Percentiles rank a stretch among this genome's conserved stretches.
Evolutionary conservation across 2,113 vertebrate genomes (phyloP).

Genomic region (Albula goreensis): DNA sequence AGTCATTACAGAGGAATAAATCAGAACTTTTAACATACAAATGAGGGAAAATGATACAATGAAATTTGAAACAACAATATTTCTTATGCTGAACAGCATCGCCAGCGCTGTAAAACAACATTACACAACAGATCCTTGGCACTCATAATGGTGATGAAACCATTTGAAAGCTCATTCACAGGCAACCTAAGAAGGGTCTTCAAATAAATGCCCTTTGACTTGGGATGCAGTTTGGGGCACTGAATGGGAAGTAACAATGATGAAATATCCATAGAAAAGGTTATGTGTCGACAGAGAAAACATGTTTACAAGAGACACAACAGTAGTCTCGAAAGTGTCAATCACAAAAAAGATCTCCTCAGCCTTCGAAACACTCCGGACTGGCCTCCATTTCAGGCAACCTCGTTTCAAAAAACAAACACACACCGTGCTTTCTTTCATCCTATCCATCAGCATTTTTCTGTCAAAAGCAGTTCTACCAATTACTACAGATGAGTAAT

Average conservation of each 20-base stretch:
- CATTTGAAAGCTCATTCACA: neutral
- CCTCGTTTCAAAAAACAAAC: neutral
- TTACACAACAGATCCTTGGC: neutral
- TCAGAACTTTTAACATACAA: neutral
- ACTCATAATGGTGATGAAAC: neutral
- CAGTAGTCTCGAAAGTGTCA: neutral
- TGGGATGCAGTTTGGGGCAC: neutral
- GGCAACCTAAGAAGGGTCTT: neutral
- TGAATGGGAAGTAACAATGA: neutral
- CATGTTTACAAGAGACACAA: neutral
- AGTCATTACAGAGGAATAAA: neutral
- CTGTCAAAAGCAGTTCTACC: neutral
- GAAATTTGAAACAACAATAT: neutral
- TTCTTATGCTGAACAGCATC: neutral
- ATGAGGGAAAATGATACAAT: too few relatives aligned
- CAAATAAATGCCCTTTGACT: neutral
- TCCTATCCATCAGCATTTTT: neutral
- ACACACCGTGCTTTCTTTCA: neutral
- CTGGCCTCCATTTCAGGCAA: conserved; percentile 11
- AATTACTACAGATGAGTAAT: too few relatives aligned
- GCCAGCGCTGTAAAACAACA: neutral
- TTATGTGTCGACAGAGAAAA: conserved; percentile 38
- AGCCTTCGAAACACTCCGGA: neutral
- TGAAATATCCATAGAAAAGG: conserved; percentile 45
- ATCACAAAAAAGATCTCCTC: neutral